A percentile compares a stretch with the other conserved stretches of the same genome.
Conservation (phyloP, 2,797 vertebrate genomes). For the Knipowitschia caucasica region DNA sequence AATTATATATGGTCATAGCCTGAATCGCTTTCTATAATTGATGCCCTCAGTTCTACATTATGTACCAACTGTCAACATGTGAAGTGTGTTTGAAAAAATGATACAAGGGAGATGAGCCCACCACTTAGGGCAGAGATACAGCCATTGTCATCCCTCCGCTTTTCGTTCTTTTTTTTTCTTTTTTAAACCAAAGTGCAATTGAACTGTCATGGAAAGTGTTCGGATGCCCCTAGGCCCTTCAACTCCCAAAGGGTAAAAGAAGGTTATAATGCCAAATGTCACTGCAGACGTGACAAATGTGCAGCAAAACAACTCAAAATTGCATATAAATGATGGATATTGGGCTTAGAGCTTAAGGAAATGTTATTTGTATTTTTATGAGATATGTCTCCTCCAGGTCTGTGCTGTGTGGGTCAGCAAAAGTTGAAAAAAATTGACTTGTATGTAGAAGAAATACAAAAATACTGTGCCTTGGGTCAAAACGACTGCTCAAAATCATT, state of each 20-base stretch:
- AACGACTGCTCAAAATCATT: too few species aligned
- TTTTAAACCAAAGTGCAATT: constrained; percentile 42
- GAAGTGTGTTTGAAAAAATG: constrained; percentile 71
- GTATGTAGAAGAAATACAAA: background rate
- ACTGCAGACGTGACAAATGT: constrained; percentile 40
- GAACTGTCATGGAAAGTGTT: constrained; percentile 54
- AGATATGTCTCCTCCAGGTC: background rate
- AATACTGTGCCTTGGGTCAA: too few species aligned
- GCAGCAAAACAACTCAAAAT: constrained; percentile 34
- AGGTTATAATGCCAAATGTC: constrained; percentile 61
- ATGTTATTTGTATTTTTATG: constrained; percentile 9
- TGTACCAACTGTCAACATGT: constrained; percentile 76
- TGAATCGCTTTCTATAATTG: constrained; percentile 76
- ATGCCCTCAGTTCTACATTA: constrained; percentile 69
- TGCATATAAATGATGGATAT: constrained; percentile 19
- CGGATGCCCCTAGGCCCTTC: constrained; percentile 50
- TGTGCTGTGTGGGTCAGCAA: background rate
- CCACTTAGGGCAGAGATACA: constrained; percentile 63
- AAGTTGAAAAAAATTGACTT: background rate
- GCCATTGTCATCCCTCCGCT: constrained; percentile 52
- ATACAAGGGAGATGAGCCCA: constrained; percentile 66
- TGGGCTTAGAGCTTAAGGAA: constrained; percentile 14
- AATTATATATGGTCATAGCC: constrained; percentile 73
- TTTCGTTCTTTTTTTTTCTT: constrained; percentile 23
- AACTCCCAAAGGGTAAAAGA: constrained; percentile 47